phyloP scores from a whole-genome alignment of 37 sponge, comb jelly and placozoan species.

The Diacarnus erythraeanus region DNA sequence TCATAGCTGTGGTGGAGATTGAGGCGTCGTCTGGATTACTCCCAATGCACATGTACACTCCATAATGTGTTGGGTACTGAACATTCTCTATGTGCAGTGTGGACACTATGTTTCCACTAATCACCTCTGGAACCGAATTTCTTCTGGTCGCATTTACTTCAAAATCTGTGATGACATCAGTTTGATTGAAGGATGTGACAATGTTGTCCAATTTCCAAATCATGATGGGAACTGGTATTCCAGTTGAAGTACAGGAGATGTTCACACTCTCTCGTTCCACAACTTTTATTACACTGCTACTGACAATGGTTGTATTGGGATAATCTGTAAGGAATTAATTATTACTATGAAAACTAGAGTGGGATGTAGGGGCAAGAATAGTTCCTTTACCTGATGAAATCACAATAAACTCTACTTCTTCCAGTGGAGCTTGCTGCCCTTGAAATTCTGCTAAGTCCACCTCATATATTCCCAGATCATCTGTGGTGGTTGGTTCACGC shows the following conservation, averaged over 20 bases:
- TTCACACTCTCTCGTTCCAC: constrained; percentile 22
- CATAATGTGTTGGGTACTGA: constrained; percentile 23
- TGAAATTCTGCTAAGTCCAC: not conserved
- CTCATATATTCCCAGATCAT: constrained; percentile 23
- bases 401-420: constrained; percentile 4
- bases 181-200: not conserved
- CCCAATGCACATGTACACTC: constrained; percentile 28
- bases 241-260: constrained; percentile 39
- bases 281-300: constrained; percentile 3
- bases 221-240: constrained; percentile 40
- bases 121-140: not conserved
- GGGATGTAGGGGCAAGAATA: not conserved
- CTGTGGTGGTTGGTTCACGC: constrained; percentile 14
- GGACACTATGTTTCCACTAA: constrained; percentile 12
- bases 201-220: constrained; percentile 17
- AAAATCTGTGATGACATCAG: not conserved
- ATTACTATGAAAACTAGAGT: not conserved
- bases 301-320: not conserved
- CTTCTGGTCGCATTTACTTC: not conserved
- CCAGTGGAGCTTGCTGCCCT: no score
- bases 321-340: not conserved
- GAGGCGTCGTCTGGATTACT: no score
- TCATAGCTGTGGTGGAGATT: no score
- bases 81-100: constrained; percentile 21
- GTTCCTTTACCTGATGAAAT: constrained; percentile 2